Evolutionary conservation across 2,113 vertebrate species (phyloP), one percentile per base, ranked within the genome.

Genomic region (Pycnonotus jocosus): DNA sequence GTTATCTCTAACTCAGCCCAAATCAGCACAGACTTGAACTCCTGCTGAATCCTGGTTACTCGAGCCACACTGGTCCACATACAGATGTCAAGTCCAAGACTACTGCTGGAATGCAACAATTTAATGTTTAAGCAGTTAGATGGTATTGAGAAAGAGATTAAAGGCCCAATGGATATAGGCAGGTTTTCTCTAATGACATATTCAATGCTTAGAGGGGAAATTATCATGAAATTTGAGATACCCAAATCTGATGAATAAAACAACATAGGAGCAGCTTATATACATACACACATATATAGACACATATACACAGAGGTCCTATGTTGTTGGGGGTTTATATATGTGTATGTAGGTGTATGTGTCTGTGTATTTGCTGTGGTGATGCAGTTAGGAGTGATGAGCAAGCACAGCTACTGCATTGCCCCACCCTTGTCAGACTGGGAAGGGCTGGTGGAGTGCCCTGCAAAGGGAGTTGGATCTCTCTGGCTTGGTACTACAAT

Each of bases 391-490:
- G 53, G 40, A 14, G 42, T 45, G n/a, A 23, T 58, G 22, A 69
- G 76, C 21, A 25, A 86, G 81, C 1, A 1, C n/a, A 88, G 30
- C 20, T 47, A 10, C 57, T 64, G 14, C 48, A 56, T 40, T 58
- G 38, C 38, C 62, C 38, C 71, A 54, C 35, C 53, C 44, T 30
- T 47, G 13, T 0, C 0, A 3, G 48, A 35, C 0, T 15, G 38
- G 47, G 47, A 86, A n/a, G 18, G 35, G 40, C 24, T 87, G 81
- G 48, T 9, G 1, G 23, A 25, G 10, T 16, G 65, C 23, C 50
- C 6, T 0, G 0, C 56, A 40, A 6, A 45, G 5, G n/a, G 64
- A 47, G 21, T 23, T 27, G 33, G 15, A 35, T 42, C 4, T 3
- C 81, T 85, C 27, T 21, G 47, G 18, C 3, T 0, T 66, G 65